phyloP scores from a whole-genome alignment of 2,888 invertebrate genomes.

The Drymonia ruficornis region DNA sequence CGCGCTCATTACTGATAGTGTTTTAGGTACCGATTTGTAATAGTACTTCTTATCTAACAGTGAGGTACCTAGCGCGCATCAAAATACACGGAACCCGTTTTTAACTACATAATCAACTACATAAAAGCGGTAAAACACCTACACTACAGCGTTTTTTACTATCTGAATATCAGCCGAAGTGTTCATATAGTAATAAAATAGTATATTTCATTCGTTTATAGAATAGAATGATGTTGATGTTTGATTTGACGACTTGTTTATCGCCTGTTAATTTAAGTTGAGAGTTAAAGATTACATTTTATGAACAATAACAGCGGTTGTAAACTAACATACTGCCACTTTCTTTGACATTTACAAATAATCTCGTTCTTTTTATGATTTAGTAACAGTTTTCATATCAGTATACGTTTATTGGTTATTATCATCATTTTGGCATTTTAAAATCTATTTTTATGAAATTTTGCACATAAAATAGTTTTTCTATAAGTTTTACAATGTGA shows the following conservation, averaged over 20 bases:
- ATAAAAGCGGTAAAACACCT: conserved; percentile 30
- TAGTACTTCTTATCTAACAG: conserved; percentile 54
- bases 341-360: conserved; percentile 27
- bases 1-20: conserved; percentile 72
- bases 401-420: neutral
- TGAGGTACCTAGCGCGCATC: conserved; percentile 32
- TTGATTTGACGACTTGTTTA: conserved; percentile 39
- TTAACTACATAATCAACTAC: too few relatives aligned
- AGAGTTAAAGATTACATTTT: conserved; percentile 33
- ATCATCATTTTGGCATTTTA: neutral
- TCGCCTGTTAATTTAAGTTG: conserved; percentile 31
- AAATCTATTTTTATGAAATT: neutral
- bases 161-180: conserved; percentile 30
- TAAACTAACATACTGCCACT: conserved; percentile 21
- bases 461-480: neutral
- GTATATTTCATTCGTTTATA: conserved; percentile 30
- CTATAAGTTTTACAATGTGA: too few relatives aligned
- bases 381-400: neutral
- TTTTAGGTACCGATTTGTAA: conserved; percentile 66
- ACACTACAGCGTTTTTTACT: conserved; percentile 31
- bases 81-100: conserved; percentile 28
- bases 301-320: conserved; percentile 24
- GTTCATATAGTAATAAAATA: conserved; percentile 22
- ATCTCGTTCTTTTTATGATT: conserved; percentile 2
- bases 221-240: conserved; percentile 24